These are phyloP conservation scores for Oncorhynchus keta DNA, from an alignment of 2,113 vertebrate genomes.

Conservation along the genomic window DNA sequence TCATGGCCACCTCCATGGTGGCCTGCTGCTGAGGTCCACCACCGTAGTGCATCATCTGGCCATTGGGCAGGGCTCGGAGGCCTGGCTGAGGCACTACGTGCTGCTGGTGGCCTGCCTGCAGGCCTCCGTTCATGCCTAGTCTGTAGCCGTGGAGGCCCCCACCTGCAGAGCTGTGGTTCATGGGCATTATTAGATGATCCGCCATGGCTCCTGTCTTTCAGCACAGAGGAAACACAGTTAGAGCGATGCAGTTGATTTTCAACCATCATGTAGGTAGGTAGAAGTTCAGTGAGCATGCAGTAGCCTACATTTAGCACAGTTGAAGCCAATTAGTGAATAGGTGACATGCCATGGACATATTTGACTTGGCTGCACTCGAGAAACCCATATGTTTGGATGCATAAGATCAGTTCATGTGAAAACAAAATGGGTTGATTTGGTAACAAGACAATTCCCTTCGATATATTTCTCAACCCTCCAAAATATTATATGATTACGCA, in stretches of 20 bases:
- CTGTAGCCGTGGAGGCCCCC: slow-evolving; percentile 82
- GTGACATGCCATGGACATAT: neutral
- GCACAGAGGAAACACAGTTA: slow-evolving; percentile 39
- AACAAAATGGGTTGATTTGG: neutral
- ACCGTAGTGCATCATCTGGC: slow-evolving; percentile 86
- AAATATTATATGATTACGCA: neutral
- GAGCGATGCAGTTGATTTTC: neutral
- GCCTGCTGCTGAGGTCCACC: slow-evolving; percentile 67
- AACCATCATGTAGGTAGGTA: neutral
- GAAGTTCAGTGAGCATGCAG: neutral
- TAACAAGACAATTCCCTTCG: neutral
- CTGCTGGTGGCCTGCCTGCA: slow-evolving; percentile 79
- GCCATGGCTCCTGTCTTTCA: slow-evolving; percentile 78
- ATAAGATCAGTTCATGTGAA: neutral
- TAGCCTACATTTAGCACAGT: neutral
- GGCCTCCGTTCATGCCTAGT: slow-evolving; percentile 80
- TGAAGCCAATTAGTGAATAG: neutral
- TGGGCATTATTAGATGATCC: slow-evolving; percentile 93
- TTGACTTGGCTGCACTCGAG: neutral
- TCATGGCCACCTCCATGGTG: slow-evolving; percentile 80
- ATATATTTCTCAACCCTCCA: neutral
- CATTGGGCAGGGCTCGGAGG: slow-evolving; percentile 72
- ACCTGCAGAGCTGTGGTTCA: slow-evolving; percentile 82
- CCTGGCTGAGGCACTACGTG: slow-evolving; percentile 78
- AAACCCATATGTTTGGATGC: no score